Conservation (phyloP, 2,888 invertebrate species). For the Agapostemon virescens region DNA sequence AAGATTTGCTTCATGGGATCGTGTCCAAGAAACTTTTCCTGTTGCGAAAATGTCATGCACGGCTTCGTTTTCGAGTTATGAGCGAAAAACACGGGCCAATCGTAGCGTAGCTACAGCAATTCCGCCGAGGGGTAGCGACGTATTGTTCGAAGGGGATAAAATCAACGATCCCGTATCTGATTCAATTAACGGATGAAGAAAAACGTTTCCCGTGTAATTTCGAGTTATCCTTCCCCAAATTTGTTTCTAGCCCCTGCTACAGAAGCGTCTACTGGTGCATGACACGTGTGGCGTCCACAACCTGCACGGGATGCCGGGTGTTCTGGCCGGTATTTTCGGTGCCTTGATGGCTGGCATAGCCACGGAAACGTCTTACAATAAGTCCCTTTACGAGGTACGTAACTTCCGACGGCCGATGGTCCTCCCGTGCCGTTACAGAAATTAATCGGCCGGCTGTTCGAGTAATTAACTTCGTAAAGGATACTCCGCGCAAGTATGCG, state of each 20-base stretch:
- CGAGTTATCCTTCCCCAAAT: background rate
- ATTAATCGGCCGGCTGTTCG: constrained; percentile 44
- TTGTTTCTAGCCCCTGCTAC: constrained; percentile 83
- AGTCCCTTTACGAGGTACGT: constrained; percentile 81
- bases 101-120: no score
- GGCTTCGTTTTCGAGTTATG: no score
- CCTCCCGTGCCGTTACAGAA: background rate
- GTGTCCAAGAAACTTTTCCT: no score
- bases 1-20: no score
- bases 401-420: background rate
- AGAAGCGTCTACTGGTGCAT: constrained; percentile 83
- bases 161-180: background rate
- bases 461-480: constrained; percentile 48
- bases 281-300: constrained; percentile 98
- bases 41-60: no score
- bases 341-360: constrained; percentile 88
- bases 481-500: constrained; percentile 21
- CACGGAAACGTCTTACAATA: constrained; percentile 84
- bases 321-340: constrained; percentile 91
- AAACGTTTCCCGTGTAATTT: background rate
- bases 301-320: constrained; percentile 97
- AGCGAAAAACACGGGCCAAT: no score
- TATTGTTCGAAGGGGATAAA: no score
- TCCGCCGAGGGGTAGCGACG: no score
- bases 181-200: background rate